Evolutionary conservation across 2,888 invertebrate genomes (phyloP).

Genomic region (Drosophila paranaensis): DNA sequence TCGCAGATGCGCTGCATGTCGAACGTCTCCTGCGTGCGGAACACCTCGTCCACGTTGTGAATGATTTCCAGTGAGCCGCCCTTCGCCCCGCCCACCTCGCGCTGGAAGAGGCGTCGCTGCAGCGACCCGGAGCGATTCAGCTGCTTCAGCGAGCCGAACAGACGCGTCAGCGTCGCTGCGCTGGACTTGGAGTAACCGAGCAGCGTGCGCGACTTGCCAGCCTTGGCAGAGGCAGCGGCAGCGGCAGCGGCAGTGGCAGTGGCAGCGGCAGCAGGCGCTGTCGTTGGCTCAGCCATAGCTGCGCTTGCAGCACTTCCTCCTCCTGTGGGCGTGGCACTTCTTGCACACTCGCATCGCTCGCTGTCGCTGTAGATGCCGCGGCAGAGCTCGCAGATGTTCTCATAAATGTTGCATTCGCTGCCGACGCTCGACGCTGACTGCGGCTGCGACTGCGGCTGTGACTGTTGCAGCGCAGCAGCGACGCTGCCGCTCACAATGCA

Average conservation of each 20-base stretch:
- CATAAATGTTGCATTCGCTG: slow-evolving; percentile 76
- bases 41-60: slow-evolving; percentile 84
- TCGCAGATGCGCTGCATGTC: slow-evolving; percentile 83
- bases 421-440: slow-evolving; percentile 6
- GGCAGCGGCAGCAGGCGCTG: not conserved
- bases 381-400: slow-evolving; percentile 83
- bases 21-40: slow-evolving; percentile 83
- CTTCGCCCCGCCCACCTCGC: slow-evolving; percentile 15
- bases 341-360: slow-evolving; percentile 70
- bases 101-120: slow-evolving; percentile 59
- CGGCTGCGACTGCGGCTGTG: not conserved
- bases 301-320: not conserved
- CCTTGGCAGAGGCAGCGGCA: slow-evolving; percentile 13
- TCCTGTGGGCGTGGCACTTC: slow-evolving; percentile 17
- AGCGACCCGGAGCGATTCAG: slow-evolving; percentile 65
- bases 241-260: not conserved
- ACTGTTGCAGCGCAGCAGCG: slow-evolving; percentile 42
- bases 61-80: slow-evolving; percentile 79
- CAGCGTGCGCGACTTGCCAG: slow-evolving; percentile 55
- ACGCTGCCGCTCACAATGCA: slow-evolving; percentile 80
- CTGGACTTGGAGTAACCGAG: slow-evolving; percentile 60
- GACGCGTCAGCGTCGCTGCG: slow-evolving; percentile 64
- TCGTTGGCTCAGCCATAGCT: not conserved
- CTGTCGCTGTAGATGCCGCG: slow-evolving; percentile 79
- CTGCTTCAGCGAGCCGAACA: slow-evolving; percentile 79